These are phyloP conservation scores for Drosophila phalerata DNA, from an alignment of 2,888 invertebrate species.

Conservation along the genomic window DNA sequence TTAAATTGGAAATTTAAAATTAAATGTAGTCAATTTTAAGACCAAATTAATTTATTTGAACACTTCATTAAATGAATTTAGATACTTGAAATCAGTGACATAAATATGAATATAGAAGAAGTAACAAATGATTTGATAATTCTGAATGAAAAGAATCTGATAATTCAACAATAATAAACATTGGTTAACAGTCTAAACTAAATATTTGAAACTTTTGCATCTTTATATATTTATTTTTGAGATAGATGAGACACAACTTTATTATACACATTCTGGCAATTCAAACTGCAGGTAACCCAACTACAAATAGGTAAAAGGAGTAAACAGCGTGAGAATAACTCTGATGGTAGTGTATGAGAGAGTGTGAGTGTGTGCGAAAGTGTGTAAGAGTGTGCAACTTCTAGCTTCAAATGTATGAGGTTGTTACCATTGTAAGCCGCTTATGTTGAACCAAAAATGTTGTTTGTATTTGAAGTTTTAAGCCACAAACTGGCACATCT, in stretches of 20 bases:
- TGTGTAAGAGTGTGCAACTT: neutral
- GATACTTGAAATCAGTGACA: neutral
- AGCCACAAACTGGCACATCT: slow-evolving; percentile 74
- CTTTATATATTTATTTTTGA: slow-evolving; percentile 12
- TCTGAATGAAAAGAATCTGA: neutral
- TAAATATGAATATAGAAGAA: neutral
- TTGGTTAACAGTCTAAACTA: too few relatives aligned
- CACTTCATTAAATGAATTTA: neutral
- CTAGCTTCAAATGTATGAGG: slow-evolving; percentile 25
- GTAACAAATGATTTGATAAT: neutral
- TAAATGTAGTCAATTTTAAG: neutral
- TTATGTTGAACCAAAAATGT: slow-evolving; percentile 70
- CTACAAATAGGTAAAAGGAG: slow-evolving; percentile 62
- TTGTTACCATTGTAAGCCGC: slow-evolving; percentile 77
- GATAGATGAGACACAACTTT: slow-evolving; percentile 45
- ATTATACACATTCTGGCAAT: slow-evolving; percentile 29
- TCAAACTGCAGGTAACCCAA: slow-evolving; percentile 69
- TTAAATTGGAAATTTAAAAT: neutral
- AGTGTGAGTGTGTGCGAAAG: neutral
- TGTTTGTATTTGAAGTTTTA: slow-evolving; percentile 75
- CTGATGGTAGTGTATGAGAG: neutral
- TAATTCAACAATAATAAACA: neutral
- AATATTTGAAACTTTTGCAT: neutral
- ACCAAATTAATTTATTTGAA: neutral
- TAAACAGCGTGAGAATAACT: slow-evolving; percentile 18